These are phyloP conservation scores for Panagrolaimus sp. DNA, from an alignment of 1,140 invertebrate genomes.

Conservation along the genomic window DNA sequence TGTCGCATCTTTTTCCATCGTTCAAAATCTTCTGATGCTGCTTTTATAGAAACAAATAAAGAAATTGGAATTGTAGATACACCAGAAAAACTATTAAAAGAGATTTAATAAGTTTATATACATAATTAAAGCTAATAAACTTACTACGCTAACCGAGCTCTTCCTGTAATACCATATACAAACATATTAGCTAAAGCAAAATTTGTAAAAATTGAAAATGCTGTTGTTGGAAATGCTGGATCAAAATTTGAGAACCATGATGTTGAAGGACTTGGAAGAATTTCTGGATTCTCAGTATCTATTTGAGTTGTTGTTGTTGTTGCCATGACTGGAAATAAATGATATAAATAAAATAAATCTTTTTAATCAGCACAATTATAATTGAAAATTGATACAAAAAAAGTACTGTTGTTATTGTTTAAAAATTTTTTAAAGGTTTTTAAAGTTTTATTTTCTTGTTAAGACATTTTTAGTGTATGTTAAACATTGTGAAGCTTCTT, in stretches of 20 bases:
- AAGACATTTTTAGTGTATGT: no score
- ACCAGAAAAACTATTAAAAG: not conserved
- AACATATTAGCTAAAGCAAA: constrained; percentile 10
- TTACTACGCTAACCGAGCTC: not conserved
- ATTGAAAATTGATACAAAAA: no score
- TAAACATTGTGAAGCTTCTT: no score
- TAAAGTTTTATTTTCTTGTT: no score
- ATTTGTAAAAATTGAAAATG: not conserved
- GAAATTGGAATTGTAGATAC: constrained; percentile 4
- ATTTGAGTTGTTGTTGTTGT: not conserved
- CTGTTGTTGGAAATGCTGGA: not conserved
- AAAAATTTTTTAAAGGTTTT: no score
- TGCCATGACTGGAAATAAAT: no score
- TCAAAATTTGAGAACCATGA: constrained; percentile 6
- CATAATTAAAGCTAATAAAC: no score
- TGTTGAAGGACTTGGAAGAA: not conserved
- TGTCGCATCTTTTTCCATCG: constrained; percentile 10
- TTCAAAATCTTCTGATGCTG: constrained; percentile 4
- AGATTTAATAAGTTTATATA: no score
- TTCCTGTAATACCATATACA: not conserved
- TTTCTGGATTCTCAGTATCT: not conserved
- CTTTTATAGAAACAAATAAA: not conserved
- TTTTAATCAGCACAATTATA: no score
- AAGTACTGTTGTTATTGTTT: no score
- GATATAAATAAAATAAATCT: no score